Percentiles rank a stretch among this genome's conserved stretches.
Conservation (phyloP, 1,140 invertebrate species). For the Homalodisca vitripennis region DNA sequence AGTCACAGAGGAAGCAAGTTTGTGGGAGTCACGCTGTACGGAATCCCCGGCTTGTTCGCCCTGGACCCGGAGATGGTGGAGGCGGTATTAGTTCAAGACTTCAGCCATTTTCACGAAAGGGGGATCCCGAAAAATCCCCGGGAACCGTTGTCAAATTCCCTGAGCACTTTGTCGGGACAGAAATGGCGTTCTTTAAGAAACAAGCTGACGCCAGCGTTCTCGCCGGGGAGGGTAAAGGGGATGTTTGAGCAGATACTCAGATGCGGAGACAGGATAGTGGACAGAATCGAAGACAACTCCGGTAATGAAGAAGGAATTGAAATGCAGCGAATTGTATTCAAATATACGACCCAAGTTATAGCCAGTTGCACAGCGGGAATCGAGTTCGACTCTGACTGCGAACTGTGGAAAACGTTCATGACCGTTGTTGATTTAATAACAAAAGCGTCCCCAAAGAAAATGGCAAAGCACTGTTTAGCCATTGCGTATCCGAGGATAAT, state of each 20-base stretch:
- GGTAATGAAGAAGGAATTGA: background rate
- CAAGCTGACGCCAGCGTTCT: conserved; percentile 3
- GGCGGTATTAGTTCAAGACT: conserved; percentile 11
- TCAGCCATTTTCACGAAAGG: conserved; percentile 19
- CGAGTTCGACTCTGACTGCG: background rate
- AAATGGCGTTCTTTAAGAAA: background rate
- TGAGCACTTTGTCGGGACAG: background rate
- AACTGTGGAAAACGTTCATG: background rate
- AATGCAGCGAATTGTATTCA: background rate
- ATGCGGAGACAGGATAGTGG: background rate
- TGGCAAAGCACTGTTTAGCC: background rate
- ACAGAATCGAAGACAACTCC: background rate
- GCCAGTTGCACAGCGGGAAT: background rate
- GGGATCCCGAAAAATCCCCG: background rate
- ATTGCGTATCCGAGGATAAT: background rate
- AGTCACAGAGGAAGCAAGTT: too few species aligned
- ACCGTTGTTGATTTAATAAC: background rate
- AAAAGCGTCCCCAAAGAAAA: background rate
- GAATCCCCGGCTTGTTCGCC: too few species aligned
- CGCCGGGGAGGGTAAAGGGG: background rate
- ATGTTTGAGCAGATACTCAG: conserved; percentile 22
- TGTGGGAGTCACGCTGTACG: too few species aligned
- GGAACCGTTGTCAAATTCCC: background rate
- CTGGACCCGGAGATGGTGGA: too few species aligned
- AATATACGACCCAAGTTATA: background rate